Base-by-base conservation (phyloP, 2,888 invertebrate genomes). In the Andrena praecox region DNA sequence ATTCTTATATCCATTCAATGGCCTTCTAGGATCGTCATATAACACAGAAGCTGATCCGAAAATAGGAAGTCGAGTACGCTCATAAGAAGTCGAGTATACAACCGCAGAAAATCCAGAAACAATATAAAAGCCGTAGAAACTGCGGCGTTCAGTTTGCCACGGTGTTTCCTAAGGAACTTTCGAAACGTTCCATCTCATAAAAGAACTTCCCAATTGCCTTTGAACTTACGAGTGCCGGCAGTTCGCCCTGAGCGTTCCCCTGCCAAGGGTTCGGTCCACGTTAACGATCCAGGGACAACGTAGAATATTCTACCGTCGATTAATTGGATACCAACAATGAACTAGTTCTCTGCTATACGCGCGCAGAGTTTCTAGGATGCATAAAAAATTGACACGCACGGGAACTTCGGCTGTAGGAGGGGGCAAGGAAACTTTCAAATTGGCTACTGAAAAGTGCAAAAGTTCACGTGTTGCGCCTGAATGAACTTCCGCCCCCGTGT, bases 391-490 rank as follows among this genome's bases (percentile, higher is more conserved):
- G 68, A 69, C 64, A 64, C 31, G 31, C 35, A 27, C n/a, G 64
- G 16, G 52, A 67, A 80, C 42, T 73, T 81, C 52, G 27, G 31
- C 24, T 42, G 16, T 5, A 42, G 42, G 16, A 42, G 16, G 20
- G 16, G 54, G 12, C 50, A 42, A 20, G 27, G 24, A 73, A 80
- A 80, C n/a, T 81, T 80, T 66, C 54, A 73, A 80, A 81, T 81
- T 81, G 81, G 81, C 80, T 48, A 29, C 52, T 20, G 64, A 69
- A 54, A 33, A 60, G 73, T 54, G 73, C 52, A 52, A 52, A 81
- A 80, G 69, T 80, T 73, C 62, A 66, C 68, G 16, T 64, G 72
- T 48, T 42, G 54, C 42, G 54, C 27, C 63, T 75, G 68, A 74
- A 74, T 74, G 75, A 68, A 81, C 70, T 75, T 59, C 70, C 81